phyloP scores from a whole-genome alignment of 1,140 invertebrate genomes.

The Drosophila quadrilineata region DNA sequence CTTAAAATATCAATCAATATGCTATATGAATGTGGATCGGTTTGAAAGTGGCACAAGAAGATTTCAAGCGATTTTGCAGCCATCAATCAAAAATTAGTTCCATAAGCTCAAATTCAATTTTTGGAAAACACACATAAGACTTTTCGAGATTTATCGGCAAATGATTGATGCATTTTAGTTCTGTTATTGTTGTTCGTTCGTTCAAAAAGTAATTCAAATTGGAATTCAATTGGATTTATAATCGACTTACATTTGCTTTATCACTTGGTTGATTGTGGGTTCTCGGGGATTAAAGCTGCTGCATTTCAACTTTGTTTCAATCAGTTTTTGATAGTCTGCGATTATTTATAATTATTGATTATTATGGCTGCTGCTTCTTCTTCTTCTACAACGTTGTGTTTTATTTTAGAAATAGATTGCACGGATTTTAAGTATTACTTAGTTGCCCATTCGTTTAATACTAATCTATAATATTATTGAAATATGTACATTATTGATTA shows the following conservation, averaged over 20 bases:
- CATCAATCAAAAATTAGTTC: constrained; percentile 71
- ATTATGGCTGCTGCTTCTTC: constrained; percentile 38
- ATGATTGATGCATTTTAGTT: constrained; percentile 65
- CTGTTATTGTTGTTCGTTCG: no score
- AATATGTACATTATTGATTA: no score
- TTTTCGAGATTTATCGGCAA: constrained; percentile 32
- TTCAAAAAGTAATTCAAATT: no score
- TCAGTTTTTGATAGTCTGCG: constrained; percentile 31
- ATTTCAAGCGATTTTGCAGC: neutral
- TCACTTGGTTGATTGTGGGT: no score
- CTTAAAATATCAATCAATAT: neutral
- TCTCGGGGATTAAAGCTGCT: constrained; percentile 47
- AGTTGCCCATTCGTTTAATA: constrained; percentile 52
- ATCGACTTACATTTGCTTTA: constrained; percentile 64
- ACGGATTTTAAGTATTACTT: constrained; percentile 67
- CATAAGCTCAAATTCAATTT: constrained; percentile 53
- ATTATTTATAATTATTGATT: constrained; percentile 30
- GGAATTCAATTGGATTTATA: no score
- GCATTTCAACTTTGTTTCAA: constrained; percentile 1
- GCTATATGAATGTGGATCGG: neutral
- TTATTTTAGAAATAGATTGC: constrained; percentile 80
- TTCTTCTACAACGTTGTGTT: constrained; percentile 41
- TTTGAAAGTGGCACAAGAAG: neutral
- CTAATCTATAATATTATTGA: constrained; percentile 56
- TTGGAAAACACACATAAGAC: constrained; percentile 16